Conservation (phyloP, 92 coral and sea anemone genomes). For the Actinostola sp. region DNA sequence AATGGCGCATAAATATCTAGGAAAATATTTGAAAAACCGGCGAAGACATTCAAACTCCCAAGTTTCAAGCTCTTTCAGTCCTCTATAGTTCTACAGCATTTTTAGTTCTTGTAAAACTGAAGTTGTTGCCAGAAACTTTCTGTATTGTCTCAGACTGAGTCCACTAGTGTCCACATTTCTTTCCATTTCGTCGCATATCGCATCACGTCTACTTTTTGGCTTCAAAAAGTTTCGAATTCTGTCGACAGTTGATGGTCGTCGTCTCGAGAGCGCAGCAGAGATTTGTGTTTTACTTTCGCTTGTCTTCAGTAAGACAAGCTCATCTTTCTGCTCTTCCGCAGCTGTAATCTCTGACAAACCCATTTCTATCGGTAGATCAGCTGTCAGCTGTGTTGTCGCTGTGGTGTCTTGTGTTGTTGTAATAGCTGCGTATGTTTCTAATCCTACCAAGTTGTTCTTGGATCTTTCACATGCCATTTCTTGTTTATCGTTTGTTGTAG, state of each 20-base stretch:
- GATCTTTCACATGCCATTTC: neutral
- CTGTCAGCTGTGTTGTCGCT: no score
- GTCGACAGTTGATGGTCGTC: conserved; percentile 44
- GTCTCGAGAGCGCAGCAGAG: neutral
- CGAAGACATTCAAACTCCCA: neutral
- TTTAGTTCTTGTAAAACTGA: conserved; percentile 48
- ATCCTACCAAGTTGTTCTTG: no score
- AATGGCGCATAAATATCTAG: no score
- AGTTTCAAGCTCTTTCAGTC: no score
- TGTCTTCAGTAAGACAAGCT: neutral
- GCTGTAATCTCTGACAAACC: no score
- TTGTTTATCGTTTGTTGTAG: neutral
- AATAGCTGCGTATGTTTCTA: no score
- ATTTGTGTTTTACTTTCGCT: neutral
- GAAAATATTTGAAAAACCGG: no score
- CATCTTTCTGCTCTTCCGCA: neutral
- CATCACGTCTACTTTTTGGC: conserved; percentile 47
- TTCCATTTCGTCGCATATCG: conserved; percentile 77
- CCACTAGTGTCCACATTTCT: conserved; percentile 48
- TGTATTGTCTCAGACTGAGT: conserved; percentile 58
- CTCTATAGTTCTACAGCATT: conserved; percentile 20
- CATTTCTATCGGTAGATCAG: neutral
- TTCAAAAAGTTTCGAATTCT: conserved; percentile 36
- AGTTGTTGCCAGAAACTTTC: conserved; percentile 63
- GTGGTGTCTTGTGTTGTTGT: no score